Percentiles rank a stretch among this genome's conserved stretches.
Evolutionary conservation across 1,140 invertebrate species (phyloP).

Genomic region (Trachelipus rathkii): DNA sequence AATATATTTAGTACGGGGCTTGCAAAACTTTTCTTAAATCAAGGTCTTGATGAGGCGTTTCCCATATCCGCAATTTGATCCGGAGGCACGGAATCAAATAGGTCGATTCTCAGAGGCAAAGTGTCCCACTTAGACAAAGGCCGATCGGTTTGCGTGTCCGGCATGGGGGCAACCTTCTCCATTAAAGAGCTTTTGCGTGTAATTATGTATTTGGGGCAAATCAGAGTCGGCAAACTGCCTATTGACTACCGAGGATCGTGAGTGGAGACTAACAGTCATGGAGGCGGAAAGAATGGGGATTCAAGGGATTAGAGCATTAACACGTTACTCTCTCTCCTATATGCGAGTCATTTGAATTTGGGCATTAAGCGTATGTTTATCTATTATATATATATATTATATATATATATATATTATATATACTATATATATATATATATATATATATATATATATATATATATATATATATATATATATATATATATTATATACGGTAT

Average conservation of each 20-base stretch:
- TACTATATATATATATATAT: too few relatives aligned
- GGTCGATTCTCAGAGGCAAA: neutral
- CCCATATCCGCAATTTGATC: slow-evolving; percentile 9
- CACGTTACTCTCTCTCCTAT: too few relatives aligned
- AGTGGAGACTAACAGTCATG: neutral
- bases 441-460: too few relatives aligned
- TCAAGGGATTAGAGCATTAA: neutral
- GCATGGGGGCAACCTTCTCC: neutral
- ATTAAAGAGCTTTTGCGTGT: slow-evolving; percentile 3
- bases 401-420: too few relatives aligned
- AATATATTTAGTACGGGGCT: neutral
- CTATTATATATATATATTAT: too few relatives aligned
- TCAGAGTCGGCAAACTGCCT: neutral
- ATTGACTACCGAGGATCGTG: neutral
- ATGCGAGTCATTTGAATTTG: too few relatives aligned
- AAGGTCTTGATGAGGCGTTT: neutral
- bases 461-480: too few relatives aligned
- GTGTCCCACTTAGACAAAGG: slow-evolving; percentile 11
- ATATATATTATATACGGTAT: too few relatives aligned
- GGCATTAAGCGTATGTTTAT: too few relatives aligned
- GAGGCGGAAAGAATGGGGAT: neutral
- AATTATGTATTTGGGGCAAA: slow-evolving; percentile 9
- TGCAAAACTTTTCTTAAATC: neutral
- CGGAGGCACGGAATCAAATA: neutral
- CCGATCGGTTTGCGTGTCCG: neutral